These are phyloP conservation scores for Albula glossodonta DNA, from an alignment of 2,113 vertebrate genomes.

Conservation along the genomic window DNA sequence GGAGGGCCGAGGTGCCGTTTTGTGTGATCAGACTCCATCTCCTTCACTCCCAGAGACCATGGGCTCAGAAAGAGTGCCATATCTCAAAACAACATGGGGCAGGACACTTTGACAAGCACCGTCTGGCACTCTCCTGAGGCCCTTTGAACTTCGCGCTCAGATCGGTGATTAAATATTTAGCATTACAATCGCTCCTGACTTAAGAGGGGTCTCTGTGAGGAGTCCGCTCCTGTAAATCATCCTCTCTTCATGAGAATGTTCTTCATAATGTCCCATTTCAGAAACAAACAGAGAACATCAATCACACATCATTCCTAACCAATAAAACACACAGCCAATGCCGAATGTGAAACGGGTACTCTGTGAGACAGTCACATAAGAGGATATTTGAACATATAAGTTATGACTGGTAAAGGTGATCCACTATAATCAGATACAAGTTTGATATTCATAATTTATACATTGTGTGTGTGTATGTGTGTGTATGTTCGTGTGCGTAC, in stretches of 20 bases:
- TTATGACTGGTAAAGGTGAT: no score
- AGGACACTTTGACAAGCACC: slow-evolving; percentile 43
- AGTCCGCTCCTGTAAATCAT: slow-evolving; percentile 23
- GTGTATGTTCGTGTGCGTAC: no score
- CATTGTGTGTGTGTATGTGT: no score
- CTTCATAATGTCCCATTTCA: background rate
- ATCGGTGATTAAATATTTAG: slow-evolving; percentile 65
- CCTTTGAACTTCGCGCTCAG: slow-evolving; percentile 55
- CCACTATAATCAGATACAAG: no score
- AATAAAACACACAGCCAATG: background rate
- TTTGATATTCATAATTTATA: no score
- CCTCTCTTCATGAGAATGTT: slow-evolving; percentile 2
- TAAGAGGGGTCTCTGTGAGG: slow-evolving; percentile 26
- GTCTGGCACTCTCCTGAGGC: slow-evolving; percentile 45
- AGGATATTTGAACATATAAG: no score
- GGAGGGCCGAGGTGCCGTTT: no score
- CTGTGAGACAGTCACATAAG: no score
- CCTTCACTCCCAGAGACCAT: background rate
- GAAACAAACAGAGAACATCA: background rate
- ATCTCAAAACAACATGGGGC: slow-evolving; percentile 38
- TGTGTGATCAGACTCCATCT: no score
- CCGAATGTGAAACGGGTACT: background rate
- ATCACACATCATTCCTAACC: background rate
- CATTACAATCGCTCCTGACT: slow-evolving; percentile 58
- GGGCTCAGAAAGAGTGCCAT: slow-evolving; percentile 23